Base-by-base conservation (phyloP, 2,797 vertebrate species). In the Amblyopsis hoosieri region DNA sequence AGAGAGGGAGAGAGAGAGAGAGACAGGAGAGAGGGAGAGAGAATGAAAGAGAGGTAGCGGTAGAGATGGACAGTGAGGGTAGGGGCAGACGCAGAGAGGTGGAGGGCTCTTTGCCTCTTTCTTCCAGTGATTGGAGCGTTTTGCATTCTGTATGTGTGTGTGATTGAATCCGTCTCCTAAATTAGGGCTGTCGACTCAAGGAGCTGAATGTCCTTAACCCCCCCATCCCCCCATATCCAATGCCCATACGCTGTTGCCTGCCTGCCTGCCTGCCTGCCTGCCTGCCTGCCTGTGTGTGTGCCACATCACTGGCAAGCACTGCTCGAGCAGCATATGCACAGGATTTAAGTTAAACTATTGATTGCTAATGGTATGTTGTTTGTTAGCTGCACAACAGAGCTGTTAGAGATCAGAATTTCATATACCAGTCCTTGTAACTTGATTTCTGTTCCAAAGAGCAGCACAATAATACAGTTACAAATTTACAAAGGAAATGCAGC, bases 141-240 rank as follows among this genome's bases (percentile, higher is more conserved):
- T 96, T 94, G 88, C 96, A 97, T 98, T 96, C 94, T 94, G 94
- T 94, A 91, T 84, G 80, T 92, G 94, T 94, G 94, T 91, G 93
- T 97, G 97, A 99, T 97, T 99, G 96, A 96, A 98, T 94, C 95
- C 91, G 96, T 96, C 94, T 95, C 95, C 94, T 93, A 96, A 97
- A 98, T 98, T 96, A 98, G 95, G 95, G 93, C 94, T 97, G 96
- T 93, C 96, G 96, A 96, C 97, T 95, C 87, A 91, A 94, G 90
- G 92, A 96, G 94, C 90, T 95, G 94, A 91, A 93, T 93, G 94
- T 93, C 93, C 93, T 96, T 96, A 94, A 95, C 90, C 87, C 87
- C 87, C 87, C 81, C 76, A 78, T 72, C 72, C 76, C 72, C 76
- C 77, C 70, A 74, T 78, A 85, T 75, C 79, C 81, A 85, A 81